Conservation (phyloP, 2,888 invertebrate species). For the Sericinus montela region DNA sequence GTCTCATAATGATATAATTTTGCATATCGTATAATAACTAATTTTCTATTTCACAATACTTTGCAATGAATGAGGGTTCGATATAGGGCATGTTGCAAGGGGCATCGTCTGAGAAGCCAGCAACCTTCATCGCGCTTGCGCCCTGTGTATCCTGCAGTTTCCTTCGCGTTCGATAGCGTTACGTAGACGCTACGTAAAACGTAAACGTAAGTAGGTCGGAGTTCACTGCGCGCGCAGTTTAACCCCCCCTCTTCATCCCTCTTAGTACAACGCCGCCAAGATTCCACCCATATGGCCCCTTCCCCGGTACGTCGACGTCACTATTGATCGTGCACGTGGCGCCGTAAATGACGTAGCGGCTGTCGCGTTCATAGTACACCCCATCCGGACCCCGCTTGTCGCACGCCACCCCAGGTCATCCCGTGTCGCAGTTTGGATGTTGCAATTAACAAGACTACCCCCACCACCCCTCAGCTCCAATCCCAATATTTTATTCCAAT, state of each 20-base stretch:
- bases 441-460: slow-evolving; percentile 37
- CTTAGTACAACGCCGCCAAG: slow-evolving; percentile 12
- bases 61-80: slow-evolving; percentile 34
- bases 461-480: no score
- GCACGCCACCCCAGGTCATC: slow-evolving; percentile 28
- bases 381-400: slow-evolving; percentile 37
- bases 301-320: slow-evolving; percentile 60
- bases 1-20: no score
- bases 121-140: slow-evolving; percentile 37
- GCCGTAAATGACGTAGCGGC: slow-evolving; percentile 73
- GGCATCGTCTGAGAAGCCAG: slow-evolving; percentile 38
- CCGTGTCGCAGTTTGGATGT: slow-evolving; percentile 38
- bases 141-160: slow-evolving; percentile 31
- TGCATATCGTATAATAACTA: not conserved
- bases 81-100: slow-evolving; percentile 45
- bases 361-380: slow-evolving; percentile 54
- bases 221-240: slow-evolving; percentile 59
- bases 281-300: slow-evolving; percentile 22
- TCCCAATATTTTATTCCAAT: no score
- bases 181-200: slow-evolving; percentile 74
- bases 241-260: slow-evolving; percentile 16
- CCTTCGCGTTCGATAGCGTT: slow-evolving; percentile 58
- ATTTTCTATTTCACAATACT: slow-evolving; percentile 30
- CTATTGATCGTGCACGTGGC: slow-evolving; percentile 76
- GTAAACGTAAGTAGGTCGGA: slow-evolving; percentile 72